These are phyloP conservation scores for Paedocypris micromegethes DNA, from an alignment of 2,797 vertebrate genomes.

Conservation along the genomic window DNA sequence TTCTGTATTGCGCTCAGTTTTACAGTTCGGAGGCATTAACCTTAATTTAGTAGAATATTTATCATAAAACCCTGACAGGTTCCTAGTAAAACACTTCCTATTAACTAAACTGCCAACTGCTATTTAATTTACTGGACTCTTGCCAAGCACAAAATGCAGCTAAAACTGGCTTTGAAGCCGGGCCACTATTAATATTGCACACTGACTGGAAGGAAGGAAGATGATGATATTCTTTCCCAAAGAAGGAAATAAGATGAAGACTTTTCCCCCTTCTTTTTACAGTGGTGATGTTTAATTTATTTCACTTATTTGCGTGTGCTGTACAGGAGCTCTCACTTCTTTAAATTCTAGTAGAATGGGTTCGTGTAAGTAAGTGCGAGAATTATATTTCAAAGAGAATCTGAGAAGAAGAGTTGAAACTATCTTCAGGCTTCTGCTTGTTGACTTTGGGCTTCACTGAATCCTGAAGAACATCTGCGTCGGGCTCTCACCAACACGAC, in stretches of 20 bases:
- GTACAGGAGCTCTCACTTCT: background rate
- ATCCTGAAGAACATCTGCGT: background rate
- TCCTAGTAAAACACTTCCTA: too few relatives aligned
- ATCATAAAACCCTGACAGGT: too few relatives aligned
- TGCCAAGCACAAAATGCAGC: too few relatives aligned
- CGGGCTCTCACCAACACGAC: slow-evolving; percentile 12
- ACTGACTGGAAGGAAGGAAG: background rate
- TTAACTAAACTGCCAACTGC: too few relatives aligned
- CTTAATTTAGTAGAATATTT: too few relatives aligned
- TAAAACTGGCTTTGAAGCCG: background rate
- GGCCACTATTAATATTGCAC: background rate
- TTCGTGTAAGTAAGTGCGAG: slow-evolving; percentile 9
- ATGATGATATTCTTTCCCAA: background rate
- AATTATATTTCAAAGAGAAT: too few relatives aligned
- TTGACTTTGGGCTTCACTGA: slow-evolving; percentile 1
- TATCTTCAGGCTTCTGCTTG: background rate
- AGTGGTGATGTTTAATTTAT: background rate
- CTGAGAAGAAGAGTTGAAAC: too few relatives aligned
- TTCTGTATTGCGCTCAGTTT: too few relatives aligned
- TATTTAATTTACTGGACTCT: too few relatives aligned
- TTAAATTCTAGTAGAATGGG: background rate
- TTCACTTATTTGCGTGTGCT: background rate
- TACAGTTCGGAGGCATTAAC: too few relatives aligned
- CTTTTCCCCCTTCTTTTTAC: background rate
- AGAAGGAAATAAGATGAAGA: slow-evolving; percentile 1